Conservation (phyloP, 2,888 invertebrate species). For the Drosophila phalerata region DNA sequence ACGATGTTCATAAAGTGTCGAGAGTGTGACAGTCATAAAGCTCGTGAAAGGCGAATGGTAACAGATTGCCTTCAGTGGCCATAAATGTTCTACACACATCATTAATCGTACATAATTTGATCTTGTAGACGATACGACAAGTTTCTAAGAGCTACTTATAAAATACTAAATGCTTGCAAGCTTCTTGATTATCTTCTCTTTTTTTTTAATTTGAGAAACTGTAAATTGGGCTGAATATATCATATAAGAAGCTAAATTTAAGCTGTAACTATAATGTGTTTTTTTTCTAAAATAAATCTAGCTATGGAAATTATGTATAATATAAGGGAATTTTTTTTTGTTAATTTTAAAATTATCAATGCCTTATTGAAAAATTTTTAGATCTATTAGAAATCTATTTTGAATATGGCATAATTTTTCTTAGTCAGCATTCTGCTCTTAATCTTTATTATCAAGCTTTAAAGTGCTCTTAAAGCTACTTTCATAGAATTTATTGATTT, state of each 20-base stretch:
- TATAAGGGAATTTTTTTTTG: too few relatives aligned
- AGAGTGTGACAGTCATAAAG: conserved; percentile 44
- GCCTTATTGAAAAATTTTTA: too few relatives aligned
- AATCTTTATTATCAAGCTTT: neutral
- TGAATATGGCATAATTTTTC: neutral
- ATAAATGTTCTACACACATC: conserved; percentile 57
- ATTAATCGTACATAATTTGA: conserved; percentile 48
- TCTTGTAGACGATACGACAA: conserved; percentile 14
- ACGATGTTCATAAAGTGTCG: conserved; percentile 47
- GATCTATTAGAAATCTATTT: neutral
- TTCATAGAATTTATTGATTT: too few relatives aligned
- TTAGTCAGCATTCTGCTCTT: too few relatives aligned
- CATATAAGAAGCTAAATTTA: neutral
- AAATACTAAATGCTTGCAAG: conserved; percentile 22
- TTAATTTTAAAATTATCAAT: too few relatives aligned
- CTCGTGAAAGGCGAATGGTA: conserved; percentile 52
- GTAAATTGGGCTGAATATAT: conserved; percentile 1
- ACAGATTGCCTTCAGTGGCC: conserved; percentile 25
- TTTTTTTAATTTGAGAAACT: neutral
- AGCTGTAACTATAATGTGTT: too few relatives aligned
- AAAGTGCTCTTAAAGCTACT: neutral
- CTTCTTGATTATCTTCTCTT: conserved; percentile 10
- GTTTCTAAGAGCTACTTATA: conserved; percentile 17
- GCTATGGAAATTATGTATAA: too few relatives aligned
- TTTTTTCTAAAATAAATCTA: too few relatives aligned